phyloP scores from a whole-genome alignment of 2,797 vertebrate species.

The Thunnus albacares region DNA sequence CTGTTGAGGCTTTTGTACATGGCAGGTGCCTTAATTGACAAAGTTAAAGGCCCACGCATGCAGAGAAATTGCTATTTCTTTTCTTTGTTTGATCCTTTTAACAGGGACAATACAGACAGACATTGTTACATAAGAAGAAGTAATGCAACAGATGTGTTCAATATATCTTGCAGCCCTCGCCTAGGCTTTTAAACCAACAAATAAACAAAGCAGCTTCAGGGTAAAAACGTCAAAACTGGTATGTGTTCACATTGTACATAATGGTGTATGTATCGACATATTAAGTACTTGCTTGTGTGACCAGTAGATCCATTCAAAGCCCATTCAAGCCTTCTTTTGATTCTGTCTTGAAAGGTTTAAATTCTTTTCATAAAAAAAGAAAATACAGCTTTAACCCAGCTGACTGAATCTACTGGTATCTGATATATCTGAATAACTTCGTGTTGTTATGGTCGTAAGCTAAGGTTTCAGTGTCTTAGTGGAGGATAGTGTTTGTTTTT shows the following conservation, averaged over 20 bases:
- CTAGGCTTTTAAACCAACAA: background rate
- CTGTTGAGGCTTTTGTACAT: background rate
- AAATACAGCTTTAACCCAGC: no score
- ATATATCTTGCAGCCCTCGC: background rate
- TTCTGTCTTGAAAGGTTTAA: background rate
- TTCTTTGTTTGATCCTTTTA: background rate
- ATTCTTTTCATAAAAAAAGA: no score
- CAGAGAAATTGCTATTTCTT: background rate
- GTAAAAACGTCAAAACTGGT: background rate
- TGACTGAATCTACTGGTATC: background rate
- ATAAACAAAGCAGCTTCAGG: background rate
- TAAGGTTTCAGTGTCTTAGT: background rate
- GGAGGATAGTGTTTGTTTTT: background rate
- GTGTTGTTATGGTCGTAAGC: background rate
- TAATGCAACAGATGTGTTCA: background rate
- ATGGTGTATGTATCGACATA: background rate
- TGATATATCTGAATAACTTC: background rate
- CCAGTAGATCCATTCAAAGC: background rate
- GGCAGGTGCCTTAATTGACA: background rate
- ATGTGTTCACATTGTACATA: background rate
- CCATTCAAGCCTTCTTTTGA: background rate
- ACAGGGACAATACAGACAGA: background rate
- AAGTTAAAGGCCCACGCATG: background rate
- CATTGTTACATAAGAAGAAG: background rate
- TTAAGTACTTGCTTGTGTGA: background rate